These are phyloP conservation scores for Xanthia icteritia DNA, from an alignment of 2,888 invertebrate genomes.

Conservation along the genomic window DNA sequence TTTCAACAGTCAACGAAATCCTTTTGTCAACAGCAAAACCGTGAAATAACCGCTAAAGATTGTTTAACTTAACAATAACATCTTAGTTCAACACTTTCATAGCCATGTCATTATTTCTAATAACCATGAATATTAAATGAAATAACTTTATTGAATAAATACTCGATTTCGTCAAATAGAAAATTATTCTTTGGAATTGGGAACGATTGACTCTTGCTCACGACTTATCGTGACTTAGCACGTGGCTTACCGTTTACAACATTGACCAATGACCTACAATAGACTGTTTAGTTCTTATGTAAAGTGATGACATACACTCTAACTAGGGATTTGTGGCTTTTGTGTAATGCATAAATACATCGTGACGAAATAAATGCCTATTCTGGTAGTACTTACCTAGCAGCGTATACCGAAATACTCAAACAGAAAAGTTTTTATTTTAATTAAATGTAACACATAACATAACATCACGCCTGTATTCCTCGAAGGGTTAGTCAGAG, in stretches of 20 bases:
- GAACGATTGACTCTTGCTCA: constrained; percentile 40
- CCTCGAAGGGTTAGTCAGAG: too few species aligned
- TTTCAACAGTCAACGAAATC: constrained; percentile 33
- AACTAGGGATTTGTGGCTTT: constrained; percentile 27
- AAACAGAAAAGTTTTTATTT: not conserved
- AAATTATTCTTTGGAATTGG: constrained; percentile 27
- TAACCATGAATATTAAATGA: constrained; percentile 37
- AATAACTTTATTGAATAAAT: constrained; percentile 38
- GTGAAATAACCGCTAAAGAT: constrained; percentile 45
- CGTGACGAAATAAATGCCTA: constrained; percentile 24
- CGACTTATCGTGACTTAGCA: constrained; percentile 49
- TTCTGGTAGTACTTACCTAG: not conserved
- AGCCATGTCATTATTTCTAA: constrained; percentile 21
- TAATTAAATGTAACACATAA: not conserved
- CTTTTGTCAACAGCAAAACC: constrained; percentile 41
- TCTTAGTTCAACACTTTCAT: constrained; percentile 18
- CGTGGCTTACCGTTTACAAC: constrained; percentile 48
- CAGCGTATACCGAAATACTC: not conserved
- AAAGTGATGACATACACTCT: constrained; percentile 49
- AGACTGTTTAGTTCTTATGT: constrained; percentile 30
- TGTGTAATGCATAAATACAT: constrained; percentile 37
- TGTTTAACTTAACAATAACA: constrained; percentile 19
- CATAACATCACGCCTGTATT: too few species aligned
- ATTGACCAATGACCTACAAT: constrained; percentile 50
- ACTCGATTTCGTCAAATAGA: constrained; percentile 31